These are phyloP conservation scores for Andrena dorsata DNA, from an alignment of 2,888 invertebrate species.

Conservation along the genomic window DNA sequence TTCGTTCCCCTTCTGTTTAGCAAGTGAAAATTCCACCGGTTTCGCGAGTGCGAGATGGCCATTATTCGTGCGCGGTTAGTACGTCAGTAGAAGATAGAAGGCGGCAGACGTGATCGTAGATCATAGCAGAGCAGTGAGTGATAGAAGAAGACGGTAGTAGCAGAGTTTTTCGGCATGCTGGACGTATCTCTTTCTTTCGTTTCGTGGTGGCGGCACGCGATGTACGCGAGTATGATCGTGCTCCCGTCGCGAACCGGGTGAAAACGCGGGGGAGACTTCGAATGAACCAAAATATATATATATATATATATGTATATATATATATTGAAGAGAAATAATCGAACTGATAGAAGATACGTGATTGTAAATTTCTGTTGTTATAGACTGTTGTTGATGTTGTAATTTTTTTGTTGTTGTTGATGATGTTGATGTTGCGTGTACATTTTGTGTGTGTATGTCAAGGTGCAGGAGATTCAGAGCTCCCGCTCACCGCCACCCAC, in stretches of 20 bases:
- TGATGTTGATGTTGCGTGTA: constrained; percentile 56
- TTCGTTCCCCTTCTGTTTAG: constrained; percentile 53
- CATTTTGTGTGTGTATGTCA: constrained; percentile 65
- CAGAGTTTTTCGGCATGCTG: constrained; percentile 58
- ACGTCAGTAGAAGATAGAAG: constrained; percentile 45
- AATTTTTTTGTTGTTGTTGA: constrained; percentile 36
- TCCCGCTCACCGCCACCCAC: constrained; percentile 85
- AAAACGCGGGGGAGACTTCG: background rate
- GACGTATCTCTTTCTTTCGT: constrained; percentile 16
- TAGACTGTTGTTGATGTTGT: constrained; percentile 46
- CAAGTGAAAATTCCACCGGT: constrained; percentile 49
- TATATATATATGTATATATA: too few relatives aligned
- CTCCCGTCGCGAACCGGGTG: constrained; percentile 35
- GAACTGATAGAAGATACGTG: constrained; percentile 34
- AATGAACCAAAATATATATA: background rate
- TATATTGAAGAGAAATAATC: background rate
- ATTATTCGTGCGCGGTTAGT: constrained; percentile 58
- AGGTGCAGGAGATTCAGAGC: constrained; percentile 83
- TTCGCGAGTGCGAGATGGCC: constrained; percentile 48
- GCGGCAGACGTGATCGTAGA: constrained; percentile 39
- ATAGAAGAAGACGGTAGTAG: constrained; percentile 18
- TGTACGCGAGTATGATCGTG: constrained; percentile 37
- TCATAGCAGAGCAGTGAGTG: constrained; percentile 39
- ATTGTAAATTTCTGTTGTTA: constrained; percentile 51
- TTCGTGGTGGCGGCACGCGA: constrained; percentile 63